Percentiles rank a stretch among this genome's conserved stretches.
Evolutionary conservation across 1,140 invertebrate genomes (phyloP).

Genomic region (Rhyzopertha dominica): DNA sequence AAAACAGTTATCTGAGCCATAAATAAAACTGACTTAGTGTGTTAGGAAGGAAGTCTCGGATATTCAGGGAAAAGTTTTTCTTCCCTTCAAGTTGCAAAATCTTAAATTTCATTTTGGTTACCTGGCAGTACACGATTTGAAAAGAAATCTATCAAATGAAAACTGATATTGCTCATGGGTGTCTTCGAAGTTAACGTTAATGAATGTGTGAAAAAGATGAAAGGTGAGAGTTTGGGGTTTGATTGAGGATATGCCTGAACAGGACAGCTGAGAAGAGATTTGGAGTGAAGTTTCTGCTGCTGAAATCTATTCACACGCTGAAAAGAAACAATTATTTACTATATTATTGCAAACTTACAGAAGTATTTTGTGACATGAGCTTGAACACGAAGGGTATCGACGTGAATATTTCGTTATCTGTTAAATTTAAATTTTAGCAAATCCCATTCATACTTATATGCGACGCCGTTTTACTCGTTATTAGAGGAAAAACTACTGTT

Average conservation of each 20-base stretch:
- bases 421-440: no score
- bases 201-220: no score
- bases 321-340: conserved; percentile 11
- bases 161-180: background rate
- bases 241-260: background rate
- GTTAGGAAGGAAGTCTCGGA: no score
- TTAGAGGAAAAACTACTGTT: no score
- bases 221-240: no score
- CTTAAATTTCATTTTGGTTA: conserved; percentile 10
- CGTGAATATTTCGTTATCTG: no score
- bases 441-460: no score
- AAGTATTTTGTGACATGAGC: conserved; percentile 29
- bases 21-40: conserved; percentile 23
- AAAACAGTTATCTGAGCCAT: conserved; percentile 25
- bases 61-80: conserved; percentile 19
- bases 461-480: no score
- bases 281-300: background rate
- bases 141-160: conserved; percentile 14
- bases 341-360: conserved; percentile 15
- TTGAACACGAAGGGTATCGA: no score
- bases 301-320: background rate
- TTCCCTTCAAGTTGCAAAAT: background rate
- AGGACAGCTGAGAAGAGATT: background rate
- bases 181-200: background rate
- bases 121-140: conserved; percentile 23